Conservation (phyloP, 2,888 invertebrate species). For the Cephonodes hylas region DNA sequence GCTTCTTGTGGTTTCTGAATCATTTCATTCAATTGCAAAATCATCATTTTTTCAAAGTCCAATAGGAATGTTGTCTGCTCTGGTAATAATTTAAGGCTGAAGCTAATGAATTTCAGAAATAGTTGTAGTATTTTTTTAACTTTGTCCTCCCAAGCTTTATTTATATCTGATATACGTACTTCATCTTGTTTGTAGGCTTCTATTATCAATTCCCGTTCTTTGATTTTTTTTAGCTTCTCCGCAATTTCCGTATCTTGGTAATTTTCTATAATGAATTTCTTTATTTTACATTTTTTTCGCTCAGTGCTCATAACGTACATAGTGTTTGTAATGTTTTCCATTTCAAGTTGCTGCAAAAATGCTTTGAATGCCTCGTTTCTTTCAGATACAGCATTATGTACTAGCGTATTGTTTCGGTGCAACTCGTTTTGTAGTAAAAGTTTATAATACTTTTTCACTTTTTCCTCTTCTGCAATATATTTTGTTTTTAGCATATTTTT, state of each 20-base stretch:
- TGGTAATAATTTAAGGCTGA: constrained; percentile 63
- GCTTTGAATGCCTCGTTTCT: constrained; percentile 63
- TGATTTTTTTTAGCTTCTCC: constrained; percentile 52
- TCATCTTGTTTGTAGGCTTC: constrained; percentile 46
- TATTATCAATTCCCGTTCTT: constrained; percentile 47
- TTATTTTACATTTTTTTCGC: constrained; percentile 69
- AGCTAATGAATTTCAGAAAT: constrained; percentile 70
- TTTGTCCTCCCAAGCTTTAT: constrained; percentile 65
- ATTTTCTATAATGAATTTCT: constrained; percentile 57
- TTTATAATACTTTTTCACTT: constrained; percentile 61
- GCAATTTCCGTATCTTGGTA: constrained; percentile 50
- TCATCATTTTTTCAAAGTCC: constrained; percentile 67
- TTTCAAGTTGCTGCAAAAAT: constrained; percentile 58
- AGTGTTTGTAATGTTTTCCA: constrained; percentile 58
- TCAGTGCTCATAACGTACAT: constrained; percentile 72
- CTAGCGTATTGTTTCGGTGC: constrained; percentile 42
- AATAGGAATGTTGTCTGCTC: constrained; percentile 69
- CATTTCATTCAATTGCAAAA: constrained; percentile 69
- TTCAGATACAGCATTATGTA: constrained; percentile 50
- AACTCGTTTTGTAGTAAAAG: constrained; percentile 58
- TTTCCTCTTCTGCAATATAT: constrained; percentile 50
- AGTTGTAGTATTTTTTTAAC: constrained; percentile 62
- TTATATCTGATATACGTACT: constrained; percentile 46
- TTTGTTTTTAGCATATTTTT: constrained; percentile 45
- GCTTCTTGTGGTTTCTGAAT: constrained; percentile 45